Evolutionary conservation across 2,888 invertebrate genomes (phyloP).

Genomic region (Tenthredo scrophulariae): DNA sequence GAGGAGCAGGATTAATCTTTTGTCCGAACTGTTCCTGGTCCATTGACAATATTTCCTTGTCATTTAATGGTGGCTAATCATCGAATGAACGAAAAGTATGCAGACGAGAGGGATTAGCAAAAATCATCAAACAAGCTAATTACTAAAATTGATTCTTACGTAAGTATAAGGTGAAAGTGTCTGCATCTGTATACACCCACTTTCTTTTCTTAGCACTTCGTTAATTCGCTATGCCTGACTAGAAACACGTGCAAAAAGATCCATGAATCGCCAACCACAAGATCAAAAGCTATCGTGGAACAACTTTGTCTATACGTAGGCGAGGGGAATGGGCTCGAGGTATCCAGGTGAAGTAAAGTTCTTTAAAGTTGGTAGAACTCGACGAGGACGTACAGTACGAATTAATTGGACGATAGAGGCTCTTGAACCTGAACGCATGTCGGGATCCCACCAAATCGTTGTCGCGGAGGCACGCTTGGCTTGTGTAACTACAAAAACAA

Average conservation of each 20-base stretch:
- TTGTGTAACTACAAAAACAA: conserved; percentile 48
- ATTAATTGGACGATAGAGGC: conserved; percentile 26
- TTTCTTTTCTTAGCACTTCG: conserved; percentile 41
- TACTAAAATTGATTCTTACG: conserved; percentile 16
- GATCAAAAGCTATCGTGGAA: conserved; percentile 15
- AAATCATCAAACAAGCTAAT: conserved; percentile 12
- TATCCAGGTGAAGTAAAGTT: not conserved
- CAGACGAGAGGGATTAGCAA: not conserved
- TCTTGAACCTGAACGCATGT: conserved; percentile 43
- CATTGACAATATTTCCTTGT: not conserved
- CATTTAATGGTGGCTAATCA: conserved; percentile 15
- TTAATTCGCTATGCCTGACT: conserved; percentile 31
- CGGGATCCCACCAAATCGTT: conserved; percentile 36
- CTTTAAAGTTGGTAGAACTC: not conserved
- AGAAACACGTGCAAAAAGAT: conserved; percentile 46
- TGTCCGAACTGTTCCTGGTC: not conserved
- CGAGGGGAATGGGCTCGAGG: not conserved
- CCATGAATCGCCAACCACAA: conserved; percentile 27
- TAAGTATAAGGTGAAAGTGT: conserved; percentile 39
- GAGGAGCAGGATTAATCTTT: no score
- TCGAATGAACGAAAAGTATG: not conserved
- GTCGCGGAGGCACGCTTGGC: conserved; percentile 45
- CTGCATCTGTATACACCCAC: not conserved
- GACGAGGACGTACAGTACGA: conserved; percentile 5
- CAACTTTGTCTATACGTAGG: not conserved